Conservation (phyloP, 92 coral and sea anemone species). For the Micromussa lordhowensis region DNA sequence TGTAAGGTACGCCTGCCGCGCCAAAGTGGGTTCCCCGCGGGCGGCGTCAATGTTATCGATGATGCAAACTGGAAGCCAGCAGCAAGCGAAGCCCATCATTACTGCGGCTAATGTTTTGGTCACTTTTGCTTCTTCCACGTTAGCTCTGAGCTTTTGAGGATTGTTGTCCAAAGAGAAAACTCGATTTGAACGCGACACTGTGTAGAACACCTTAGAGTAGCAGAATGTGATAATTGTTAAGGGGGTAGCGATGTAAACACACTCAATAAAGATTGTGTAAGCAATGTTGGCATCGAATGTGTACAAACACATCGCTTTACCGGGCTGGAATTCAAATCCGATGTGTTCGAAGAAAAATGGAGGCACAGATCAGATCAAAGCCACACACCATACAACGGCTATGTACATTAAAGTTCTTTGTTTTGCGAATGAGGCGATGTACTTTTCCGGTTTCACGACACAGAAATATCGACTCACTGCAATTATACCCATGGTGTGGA, state of each 20-base stretch:
- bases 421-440: neutral
- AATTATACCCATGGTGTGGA: slow-evolving; percentile 73
- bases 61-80: slow-evolving; percentile 77
- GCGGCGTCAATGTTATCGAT: slow-evolving; percentile 66
- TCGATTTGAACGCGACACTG: slow-evolving; percentile 38
- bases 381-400: slow-evolving; percentile 39
- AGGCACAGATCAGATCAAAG: slow-evolving; percentile 52
- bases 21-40: slow-evolving; percentile 52
- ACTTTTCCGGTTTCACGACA: slow-evolving; percentile 44
- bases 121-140: slow-evolving; percentile 75
- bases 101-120: slow-evolving; percentile 73
- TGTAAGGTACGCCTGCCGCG: slow-evolving; percentile 63
- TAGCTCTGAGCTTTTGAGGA: slow-evolving; percentile 39
- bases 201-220: slow-evolving; percentile 42
- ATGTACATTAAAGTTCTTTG: neutral
- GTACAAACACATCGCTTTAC: slow-evolving; percentile 53
- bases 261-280: slow-evolving; percentile 19
- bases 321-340: slow-evolving; percentile 40
- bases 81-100: slow-evolving; percentile 63
- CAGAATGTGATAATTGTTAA: slow-evolving; percentile 44
- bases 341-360: slow-evolving; percentile 29
- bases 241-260: slow-evolving; percentile 24
- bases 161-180: slow-evolving; percentile 20
- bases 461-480: slow-evolving; percentile 71
- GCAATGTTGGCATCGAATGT: slow-evolving; percentile 34